These are phyloP conservation scores for Trichomycterus rosablanca DNA, from an alignment of 2,113 vertebrate species.

Conservation along the genomic window DNA sequence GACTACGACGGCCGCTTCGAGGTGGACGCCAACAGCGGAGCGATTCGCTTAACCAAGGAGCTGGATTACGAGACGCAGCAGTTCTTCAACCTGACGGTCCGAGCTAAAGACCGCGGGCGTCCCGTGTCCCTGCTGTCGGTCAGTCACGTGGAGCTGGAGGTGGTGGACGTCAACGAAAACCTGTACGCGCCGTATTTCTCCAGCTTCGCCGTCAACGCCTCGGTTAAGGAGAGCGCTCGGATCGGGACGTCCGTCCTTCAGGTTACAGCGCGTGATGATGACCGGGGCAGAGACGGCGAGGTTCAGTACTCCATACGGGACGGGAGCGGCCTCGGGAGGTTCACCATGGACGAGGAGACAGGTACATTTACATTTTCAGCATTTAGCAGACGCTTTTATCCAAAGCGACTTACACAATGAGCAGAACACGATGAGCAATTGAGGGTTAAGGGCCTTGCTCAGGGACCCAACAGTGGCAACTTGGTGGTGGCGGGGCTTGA, in stretches of 20 bases:
- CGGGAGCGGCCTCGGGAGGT: conserved; percentile 89
- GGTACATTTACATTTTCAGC: conserved; percentile 70
- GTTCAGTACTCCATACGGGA: conserved; percentile 93
- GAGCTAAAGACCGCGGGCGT: conserved; percentile 90
- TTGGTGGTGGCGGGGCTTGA: no score
- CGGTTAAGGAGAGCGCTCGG: conserved; percentile 85
- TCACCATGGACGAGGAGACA: conserved; percentile 91
- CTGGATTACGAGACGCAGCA: conserved; percentile 93
- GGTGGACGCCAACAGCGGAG: conserved; percentile 84
- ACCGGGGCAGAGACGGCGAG: conserved; percentile 86
- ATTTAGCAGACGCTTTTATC: not conserved
- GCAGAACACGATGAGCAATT: no score
- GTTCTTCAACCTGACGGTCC: conserved; percentile 91
- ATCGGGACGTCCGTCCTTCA: conserved; percentile 87
- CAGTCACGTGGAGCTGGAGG: conserved; percentile 91
- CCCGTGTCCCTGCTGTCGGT: conserved; percentile 88
- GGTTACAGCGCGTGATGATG: conserved; percentile 84
- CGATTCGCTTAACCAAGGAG: conserved; percentile 86
- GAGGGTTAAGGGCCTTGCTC: no score
- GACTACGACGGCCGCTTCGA: conserved; percentile 90
- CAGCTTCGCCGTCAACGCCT: conserved; percentile 81
- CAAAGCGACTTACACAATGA: conserved; percentile 5
- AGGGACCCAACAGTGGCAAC: no score
- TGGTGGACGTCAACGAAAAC: conserved; percentile 96
- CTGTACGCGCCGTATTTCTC: conserved; percentile 88